phyloP scores from a whole-genome alignment of 2,113 vertebrate genomes.

The Motacilla tschutschensis region DNA sequence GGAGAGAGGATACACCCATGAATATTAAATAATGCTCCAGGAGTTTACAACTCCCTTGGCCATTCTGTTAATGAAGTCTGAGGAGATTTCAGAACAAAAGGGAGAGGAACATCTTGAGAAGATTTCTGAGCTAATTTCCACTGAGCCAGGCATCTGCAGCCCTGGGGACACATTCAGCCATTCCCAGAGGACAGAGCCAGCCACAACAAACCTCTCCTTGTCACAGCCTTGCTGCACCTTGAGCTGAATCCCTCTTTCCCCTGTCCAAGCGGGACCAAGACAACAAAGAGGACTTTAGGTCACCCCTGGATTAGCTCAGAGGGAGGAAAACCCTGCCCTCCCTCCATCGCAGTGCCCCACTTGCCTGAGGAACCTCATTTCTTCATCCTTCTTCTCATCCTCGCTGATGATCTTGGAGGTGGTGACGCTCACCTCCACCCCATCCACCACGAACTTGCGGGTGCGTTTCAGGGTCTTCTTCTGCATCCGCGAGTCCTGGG shows the following conservation, averaged over 20 bases:
- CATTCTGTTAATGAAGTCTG: not conserved
- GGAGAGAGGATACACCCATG: not conserved
- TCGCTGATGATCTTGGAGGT: conserved; percentile 96
- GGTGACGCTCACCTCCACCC: conserved; percentile 93
- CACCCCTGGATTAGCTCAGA: fast-evolving
- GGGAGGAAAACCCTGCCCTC: not conserved
- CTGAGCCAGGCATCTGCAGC: not conserved
- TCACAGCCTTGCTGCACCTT: not conserved
- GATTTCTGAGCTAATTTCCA: not conserved
- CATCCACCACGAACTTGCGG: conserved; percentile 90
- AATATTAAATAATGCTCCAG: conserved; percentile 1
- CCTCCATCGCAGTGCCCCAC: not conserved
- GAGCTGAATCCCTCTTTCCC: not conserved
- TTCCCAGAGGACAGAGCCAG: not conserved
- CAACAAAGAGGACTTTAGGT: not conserved
- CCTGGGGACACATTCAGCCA: not conserved
- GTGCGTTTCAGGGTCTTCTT: conserved; percentile 95
- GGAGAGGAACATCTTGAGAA: not conserved
- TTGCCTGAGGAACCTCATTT: conserved; percentile 95
- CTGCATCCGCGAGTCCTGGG: conserved; percentile 77
- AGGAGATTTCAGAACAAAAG: not conserved
- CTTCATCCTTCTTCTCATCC: conserved; percentile 96
- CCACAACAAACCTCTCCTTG: not conserved
- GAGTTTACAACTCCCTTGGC: not conserved
- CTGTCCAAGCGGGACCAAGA: not conserved